These are phyloP conservation scores for Trachelus tabidus DNA, from an alignment of 2,888 invertebrate species.

Conservation along the genomic window DNA sequence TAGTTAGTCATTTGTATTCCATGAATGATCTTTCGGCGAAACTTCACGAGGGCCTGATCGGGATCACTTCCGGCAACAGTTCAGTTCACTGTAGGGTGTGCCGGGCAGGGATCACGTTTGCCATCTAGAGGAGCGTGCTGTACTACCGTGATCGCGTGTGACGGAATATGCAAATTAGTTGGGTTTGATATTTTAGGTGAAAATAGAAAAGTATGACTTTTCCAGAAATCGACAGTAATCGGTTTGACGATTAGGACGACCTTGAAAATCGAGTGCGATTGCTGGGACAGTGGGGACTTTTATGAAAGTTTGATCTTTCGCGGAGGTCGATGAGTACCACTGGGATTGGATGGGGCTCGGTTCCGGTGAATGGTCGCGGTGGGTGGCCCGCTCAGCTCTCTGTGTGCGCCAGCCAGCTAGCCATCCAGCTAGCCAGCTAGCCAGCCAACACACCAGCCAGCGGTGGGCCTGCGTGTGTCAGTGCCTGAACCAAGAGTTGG, in stretches of 20 bases:
- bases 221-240: neutral
- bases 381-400: slow-evolving; percentile 64
- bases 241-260: neutral
- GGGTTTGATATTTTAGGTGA: neutral
- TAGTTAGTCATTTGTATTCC: neutral
- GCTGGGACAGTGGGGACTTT: neutral
- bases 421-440: slow-evolving; percentile 63
- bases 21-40: neutral
- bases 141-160: neutral
- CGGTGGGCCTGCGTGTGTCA: slow-evolving; percentile 68
- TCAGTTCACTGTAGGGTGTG: neutral
- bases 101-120: neutral
- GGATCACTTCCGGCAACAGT: neutral
- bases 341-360: slow-evolving; percentile 61
- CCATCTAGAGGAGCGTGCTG: neutral
- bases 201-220: neutral
- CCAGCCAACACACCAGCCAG: slow-evolving; percentile 69
- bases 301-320: neutral
- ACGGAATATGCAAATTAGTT: neutral
- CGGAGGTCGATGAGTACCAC: slow-evolving; percentile 49
- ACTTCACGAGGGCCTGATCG: neutral
- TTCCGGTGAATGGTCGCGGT: slow-evolving; percentile 67
- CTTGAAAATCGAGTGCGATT: neutral
- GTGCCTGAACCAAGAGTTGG: slow-evolving; percentile 35
- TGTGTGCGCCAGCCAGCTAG: slow-evolving; percentile 69